A percentile compares a stretch with the other conserved stretches of the same genome.
phyloP scores from a whole-genome alignment of 2,888 invertebrate genomes.

The Harmothoe impar region DNA sequence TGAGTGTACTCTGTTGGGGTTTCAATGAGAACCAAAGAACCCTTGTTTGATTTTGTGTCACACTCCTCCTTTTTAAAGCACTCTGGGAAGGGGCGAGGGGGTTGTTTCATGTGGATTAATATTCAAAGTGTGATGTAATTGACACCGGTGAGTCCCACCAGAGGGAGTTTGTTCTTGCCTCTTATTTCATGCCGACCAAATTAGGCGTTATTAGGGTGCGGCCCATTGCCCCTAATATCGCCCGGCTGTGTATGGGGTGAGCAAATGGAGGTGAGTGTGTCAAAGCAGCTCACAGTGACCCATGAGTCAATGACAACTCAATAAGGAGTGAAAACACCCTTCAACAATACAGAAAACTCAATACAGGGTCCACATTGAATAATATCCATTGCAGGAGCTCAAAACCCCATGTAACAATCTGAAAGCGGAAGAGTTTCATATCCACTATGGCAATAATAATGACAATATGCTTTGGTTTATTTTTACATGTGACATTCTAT shows the following conservation, averaged over 20 bases:
- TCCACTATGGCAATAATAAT: too few species aligned
- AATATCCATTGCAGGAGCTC: too few species aligned
- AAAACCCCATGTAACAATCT: too few species aligned
- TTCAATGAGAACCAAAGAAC: background rate
- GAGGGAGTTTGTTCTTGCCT: slow-evolving; percentile 51
- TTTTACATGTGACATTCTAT: too few species aligned
- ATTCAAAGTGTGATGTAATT: slow-evolving; percentile 59
- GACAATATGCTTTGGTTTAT: too few species aligned
- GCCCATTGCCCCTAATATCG: slow-evolving; percentile 48
- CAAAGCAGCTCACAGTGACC: background rate
- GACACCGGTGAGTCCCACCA: background rate
- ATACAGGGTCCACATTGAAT: too few species aligned
- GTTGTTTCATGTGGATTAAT: slow-evolving; percentile 41
- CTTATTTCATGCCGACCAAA: slow-evolving; percentile 54
- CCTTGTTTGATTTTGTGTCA: background rate
- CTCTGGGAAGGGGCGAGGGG: background rate
- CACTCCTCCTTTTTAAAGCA: background rate
- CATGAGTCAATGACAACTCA: background rate
- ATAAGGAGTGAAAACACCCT: background rate
- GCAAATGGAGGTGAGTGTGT: background rate
- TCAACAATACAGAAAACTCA: background rate
- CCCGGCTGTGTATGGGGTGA: background rate
- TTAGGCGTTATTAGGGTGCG: slow-evolving; percentile 44
- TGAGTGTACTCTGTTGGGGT: background rate
- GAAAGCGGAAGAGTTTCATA: too few species aligned